phyloP scores from a whole-genome alignment of 2,797 vertebrate species.

The Schizopygopsis pylzovi region DNA sequence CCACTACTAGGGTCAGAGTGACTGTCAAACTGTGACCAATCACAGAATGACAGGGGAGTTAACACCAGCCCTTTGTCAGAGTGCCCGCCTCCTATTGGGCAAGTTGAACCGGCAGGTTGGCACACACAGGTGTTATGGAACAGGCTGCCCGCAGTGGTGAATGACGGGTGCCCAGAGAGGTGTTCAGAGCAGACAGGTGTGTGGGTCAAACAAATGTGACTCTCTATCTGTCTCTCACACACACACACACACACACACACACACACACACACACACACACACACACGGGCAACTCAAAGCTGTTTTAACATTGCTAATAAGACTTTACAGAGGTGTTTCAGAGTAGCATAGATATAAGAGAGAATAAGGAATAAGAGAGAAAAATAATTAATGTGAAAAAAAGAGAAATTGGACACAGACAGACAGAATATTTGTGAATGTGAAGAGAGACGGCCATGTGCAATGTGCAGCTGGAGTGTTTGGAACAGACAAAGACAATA shows the following conservation, averaged over 20 bases:
- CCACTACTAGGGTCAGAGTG: slow-evolving; percentile 2
- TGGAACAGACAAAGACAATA: slow-evolving; percentile 35
- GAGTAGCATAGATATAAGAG: not conserved
- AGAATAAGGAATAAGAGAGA: not conserved
- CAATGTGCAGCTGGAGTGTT: slow-evolving; percentile 29
- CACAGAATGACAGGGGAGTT: slow-evolving; percentile 28
- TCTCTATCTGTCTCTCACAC: not conserved
- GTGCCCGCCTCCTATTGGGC: slow-evolving; percentile 20
- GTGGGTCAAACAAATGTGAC: slow-evolving; percentile 44
- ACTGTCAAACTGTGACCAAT: slow-evolving; percentile 18
- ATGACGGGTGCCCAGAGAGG: slow-evolving; percentile 72
- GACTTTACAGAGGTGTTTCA: not conserved
- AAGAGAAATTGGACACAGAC: not conserved
- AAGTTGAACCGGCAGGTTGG: slow-evolving; percentile 24
- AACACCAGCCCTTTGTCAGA: slow-evolving; percentile 51
- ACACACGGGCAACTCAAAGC: not conserved
- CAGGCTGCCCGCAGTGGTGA: slow-evolving; percentile 68
- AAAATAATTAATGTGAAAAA: not conserved
- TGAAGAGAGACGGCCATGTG: not conserved
- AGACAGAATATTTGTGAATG: slow-evolving; percentile 1
- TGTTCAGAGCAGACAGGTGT: slow-evolving; percentile 37
- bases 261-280: too few species aligned
- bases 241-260: too few species aligned
- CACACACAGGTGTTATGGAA: slow-evolving; percentile 65
- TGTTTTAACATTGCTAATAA: not conserved